A percentile compares a stretch with the other conserved stretches of the same genome.
Evolutionary conservation across 2,888 invertebrate genomes (phyloP).

Genomic region (Hydriomena furcata): DNA sequence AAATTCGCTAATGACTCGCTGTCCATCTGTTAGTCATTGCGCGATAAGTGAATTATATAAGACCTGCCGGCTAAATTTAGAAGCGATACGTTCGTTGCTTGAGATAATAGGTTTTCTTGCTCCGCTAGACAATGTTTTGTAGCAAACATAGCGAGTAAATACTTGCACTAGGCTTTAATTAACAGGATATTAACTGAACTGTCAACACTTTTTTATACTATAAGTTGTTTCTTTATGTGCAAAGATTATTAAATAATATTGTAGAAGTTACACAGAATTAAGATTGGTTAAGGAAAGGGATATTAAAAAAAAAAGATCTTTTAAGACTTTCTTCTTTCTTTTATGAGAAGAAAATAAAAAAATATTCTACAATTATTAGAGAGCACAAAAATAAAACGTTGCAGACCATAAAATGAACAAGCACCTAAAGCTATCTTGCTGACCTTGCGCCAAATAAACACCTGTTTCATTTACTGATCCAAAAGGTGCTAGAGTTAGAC

Average conservation of each 20-base stretch:
- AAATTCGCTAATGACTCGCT: slow-evolving; percentile 45
- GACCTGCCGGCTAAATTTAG: slow-evolving; percentile 3
- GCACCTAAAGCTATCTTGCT: slow-evolving; percentile 30
- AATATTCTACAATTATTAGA: too few species aligned
- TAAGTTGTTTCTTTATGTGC: too few species aligned
- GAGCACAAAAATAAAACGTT: too few species aligned
- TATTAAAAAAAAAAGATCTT: too few species aligned
- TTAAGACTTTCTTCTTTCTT: too few species aligned
- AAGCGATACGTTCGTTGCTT: neutral
- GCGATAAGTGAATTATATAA: slow-evolving; percentile 23
- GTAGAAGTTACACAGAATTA: too few species aligned
- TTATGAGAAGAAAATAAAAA: too few species aligned
- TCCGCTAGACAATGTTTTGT: neutral
- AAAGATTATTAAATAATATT: too few species aligned
- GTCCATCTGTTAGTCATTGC: slow-evolving; percentile 26
- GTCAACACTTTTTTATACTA: too few species aligned
- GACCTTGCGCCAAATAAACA: slow-evolving; percentile 52
- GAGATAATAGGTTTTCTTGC: neutral
- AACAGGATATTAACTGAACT: too few species aligned
- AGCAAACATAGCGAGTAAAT: neutral
- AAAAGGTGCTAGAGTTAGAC: slow-evolving; percentile 53
- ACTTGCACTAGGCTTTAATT: neutral
- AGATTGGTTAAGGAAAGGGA: too few species aligned
- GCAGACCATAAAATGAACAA: slow-evolving; percentile 10
- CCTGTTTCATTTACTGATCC: slow-evolving; percentile 46